Evolutionary conservation across 2,888 invertebrate genomes (phyloP).

Genomic region (Hecatera dysodea): DNA sequence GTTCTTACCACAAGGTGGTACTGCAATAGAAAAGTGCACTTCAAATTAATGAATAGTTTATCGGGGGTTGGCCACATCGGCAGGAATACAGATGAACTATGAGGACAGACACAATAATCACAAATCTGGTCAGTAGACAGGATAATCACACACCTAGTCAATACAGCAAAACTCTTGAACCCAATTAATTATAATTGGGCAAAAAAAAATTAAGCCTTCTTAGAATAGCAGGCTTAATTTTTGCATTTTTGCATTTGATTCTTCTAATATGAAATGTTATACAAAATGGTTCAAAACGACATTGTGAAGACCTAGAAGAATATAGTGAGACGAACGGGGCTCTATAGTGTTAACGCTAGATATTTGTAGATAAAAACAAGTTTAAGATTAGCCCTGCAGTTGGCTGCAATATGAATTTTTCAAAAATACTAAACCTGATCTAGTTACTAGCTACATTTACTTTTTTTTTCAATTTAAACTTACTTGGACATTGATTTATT

Average conservation of each 20-base stretch:
- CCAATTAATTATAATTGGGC: too few species aligned
- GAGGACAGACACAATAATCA: not conserved
- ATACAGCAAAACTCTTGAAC: too few species aligned
- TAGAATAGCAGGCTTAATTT: too few species aligned
- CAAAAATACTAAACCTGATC: too few species aligned
- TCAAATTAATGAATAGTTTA: not conserved
- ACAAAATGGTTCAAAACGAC: too few species aligned
- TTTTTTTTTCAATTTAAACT: slow-evolving; percentile 36
- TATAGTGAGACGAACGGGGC: not conserved
- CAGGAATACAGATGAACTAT: not conserved
- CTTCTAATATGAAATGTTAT: too few species aligned
- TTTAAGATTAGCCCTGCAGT: not conserved
- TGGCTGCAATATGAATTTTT: not conserved
- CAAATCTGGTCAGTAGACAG: not conserved
- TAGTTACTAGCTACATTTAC: not conserved
- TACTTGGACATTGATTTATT: slow-evolving; percentile 67
- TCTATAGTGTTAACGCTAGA: not conserved
- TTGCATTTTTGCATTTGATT: too few species aligned
- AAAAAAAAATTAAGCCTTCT: too few species aligned
- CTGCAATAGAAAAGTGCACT: slow-evolving; percentile 25
- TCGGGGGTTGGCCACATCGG: not conserved
- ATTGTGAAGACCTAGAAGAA: too few species aligned
- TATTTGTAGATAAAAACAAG: not conserved
- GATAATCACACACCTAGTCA: not conserved
- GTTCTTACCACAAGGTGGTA: slow-evolving; percentile 40